A percentile compares a stretch with the other conserved stretches of the same genome.
Conservation (phyloP, 53 echinoderm and acorn worm genomes). For the Echinometra lucunter region DNA sequence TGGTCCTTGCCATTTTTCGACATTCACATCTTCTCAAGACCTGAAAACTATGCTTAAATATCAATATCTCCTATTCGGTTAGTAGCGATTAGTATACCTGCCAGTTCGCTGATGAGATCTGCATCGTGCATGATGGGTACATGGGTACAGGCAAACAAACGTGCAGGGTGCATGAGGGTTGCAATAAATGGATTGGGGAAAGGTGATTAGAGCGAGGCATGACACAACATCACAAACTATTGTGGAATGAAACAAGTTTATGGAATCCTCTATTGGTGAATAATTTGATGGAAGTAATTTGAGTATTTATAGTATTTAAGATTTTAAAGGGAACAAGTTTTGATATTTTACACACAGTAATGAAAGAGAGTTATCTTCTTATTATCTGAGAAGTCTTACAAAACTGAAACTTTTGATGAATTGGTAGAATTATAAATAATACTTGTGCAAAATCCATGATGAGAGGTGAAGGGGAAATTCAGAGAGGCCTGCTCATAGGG, state of each 20-base stretch:
- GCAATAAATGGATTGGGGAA: conserved; percentile 9
- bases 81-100: conserved; percentile 47
- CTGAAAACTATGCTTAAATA: no score
- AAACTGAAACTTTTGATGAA: background rate
- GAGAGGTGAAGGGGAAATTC: background rate
- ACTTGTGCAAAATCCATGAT: background rate
- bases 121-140: conserved; percentile 54
- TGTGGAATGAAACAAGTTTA: background rate
- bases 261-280: no score
- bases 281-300: no score
- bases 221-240: background rate
- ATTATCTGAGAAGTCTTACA: background rate
- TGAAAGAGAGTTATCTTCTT: background rate
- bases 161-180: conserved; percentile 55
- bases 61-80: background rate
- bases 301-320: no score
- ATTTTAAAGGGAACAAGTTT: background rate
- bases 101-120: conserved; percentile 56
- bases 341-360: background rate
- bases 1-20: no score
- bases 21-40: no score
- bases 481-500: background rate
- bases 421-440: background rate
- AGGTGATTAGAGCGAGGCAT: background rate
- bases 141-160: background rate